Evolutionary conservation across 2,797 vertebrate genomes (phyloP).

Genomic region (Neomorphus geoffroyi): DNA sequence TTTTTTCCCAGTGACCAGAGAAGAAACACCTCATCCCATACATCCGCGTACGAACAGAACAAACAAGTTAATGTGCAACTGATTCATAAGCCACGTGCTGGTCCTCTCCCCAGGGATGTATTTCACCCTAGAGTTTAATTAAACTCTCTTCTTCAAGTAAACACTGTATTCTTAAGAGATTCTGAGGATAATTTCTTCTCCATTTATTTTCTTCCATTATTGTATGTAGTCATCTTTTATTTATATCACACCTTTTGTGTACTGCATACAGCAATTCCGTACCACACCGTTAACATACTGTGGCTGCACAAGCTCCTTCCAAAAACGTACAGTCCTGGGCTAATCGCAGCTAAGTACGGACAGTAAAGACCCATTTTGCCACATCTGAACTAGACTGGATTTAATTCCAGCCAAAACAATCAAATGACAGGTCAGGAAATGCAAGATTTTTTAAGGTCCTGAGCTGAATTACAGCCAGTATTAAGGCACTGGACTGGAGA

Average conservation of each 20-base stretch:
- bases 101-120: background rate
- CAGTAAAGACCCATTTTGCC: constrained; percentile 39
- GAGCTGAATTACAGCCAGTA: constrained; percentile 20
- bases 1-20: background rate
- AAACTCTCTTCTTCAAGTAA: constrained; percentile 12
- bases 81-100: background rate
- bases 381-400: background rate
- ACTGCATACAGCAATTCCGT: background rate
- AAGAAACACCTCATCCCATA: background rate
- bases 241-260: background rate
- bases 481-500: background rate
- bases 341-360: background rate
- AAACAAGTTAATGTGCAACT: background rate
- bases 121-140: constrained; percentile 44
- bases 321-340: constrained; percentile 28
- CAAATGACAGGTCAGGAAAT: constrained; percentile 15
- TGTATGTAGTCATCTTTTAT: background rate
- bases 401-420: background rate
- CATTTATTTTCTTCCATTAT: background rate
- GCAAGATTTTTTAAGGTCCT: background rate
- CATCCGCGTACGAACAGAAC: background rate
- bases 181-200: background rate
- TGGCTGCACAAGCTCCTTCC: background rate
- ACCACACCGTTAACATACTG: background rate
- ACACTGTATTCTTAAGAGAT: background rate